Evolutionary conservation across 2,888 invertebrate genomes (phyloP).

Genomic region (Chrysolina oricalcia): DNA sequence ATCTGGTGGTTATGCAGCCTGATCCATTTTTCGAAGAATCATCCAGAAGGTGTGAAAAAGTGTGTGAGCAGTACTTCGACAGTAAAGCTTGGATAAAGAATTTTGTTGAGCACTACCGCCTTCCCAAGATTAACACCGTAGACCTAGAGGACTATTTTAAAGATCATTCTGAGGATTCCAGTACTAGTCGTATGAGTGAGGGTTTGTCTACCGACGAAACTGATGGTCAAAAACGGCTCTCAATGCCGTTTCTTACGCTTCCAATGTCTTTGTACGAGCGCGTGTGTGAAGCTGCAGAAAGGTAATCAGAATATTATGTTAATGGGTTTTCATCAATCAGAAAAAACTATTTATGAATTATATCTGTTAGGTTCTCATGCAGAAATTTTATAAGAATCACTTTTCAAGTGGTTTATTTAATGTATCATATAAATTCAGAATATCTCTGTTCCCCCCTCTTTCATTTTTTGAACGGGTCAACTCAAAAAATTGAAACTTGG

Average conservation of each 20-base stretch:
- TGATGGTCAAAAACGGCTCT: slow-evolving; percentile 12
- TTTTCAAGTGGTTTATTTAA: too few relatives aligned
- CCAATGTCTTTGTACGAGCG: slow-evolving; percentile 40
- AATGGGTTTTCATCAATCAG: too few relatives aligned
- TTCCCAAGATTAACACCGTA: slow-evolving; percentile 7
- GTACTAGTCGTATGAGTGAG: slow-evolving; percentile 25
- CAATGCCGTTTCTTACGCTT: slow-evolving; percentile 23
- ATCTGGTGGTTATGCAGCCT: not conserved
- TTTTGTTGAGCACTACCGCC: slow-evolving; percentile 3
- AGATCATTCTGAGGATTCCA: slow-evolving; percentile 34
- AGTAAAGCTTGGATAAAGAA: not conserved
- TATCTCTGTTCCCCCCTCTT: too few relatives aligned
- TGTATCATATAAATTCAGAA: too few relatives aligned
- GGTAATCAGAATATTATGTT: slow-evolving; percentile 37
- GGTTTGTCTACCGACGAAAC: slow-evolving; percentile 5
- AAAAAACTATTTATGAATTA: too few relatives aligned
- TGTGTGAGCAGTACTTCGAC: not conserved
- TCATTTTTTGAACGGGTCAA: too few relatives aligned
- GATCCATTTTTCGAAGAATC: not conserved
- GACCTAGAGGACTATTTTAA: slow-evolving; percentile 31
- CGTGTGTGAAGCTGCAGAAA: slow-evolving; percentile 41
- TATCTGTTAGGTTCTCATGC: too few relatives aligned
- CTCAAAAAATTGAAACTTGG: too few relatives aligned
- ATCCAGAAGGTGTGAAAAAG: not conserved
- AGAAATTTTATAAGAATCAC: too few relatives aligned